These are phyloP conservation scores for Hyphantria cunea DNA, from an alignment of 1,140 invertebrate species.

Conservation along the genomic window DNA sequence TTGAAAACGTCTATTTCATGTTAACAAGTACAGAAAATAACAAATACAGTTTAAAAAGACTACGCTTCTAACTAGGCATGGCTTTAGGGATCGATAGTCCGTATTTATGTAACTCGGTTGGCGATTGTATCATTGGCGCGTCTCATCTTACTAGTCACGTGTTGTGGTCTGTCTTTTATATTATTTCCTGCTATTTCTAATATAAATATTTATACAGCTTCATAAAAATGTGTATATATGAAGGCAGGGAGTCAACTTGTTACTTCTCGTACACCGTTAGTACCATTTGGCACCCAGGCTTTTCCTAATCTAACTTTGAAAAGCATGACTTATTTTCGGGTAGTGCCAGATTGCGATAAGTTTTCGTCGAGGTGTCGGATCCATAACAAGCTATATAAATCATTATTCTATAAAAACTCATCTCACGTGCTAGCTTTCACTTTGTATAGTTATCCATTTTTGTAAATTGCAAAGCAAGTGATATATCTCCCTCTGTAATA, in stretches of 20 bases:
- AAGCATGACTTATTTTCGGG: too few species aligned
- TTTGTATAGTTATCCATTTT: neutral
- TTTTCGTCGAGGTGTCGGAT: neutral
- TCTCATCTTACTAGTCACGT: neutral
- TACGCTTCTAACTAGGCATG: constrained; percentile 23
- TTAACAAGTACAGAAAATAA: constrained; percentile 9
- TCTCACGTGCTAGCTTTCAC: constrained; percentile 12
- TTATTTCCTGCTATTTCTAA: too few species aligned
- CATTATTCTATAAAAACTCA: constrained; percentile 6
- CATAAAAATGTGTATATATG: too few species aligned
- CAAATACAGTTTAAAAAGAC: neutral
- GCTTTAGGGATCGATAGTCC: neutral
- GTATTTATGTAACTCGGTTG: too few species aligned
- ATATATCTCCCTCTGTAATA: neutral
- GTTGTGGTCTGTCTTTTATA: too few species aligned
- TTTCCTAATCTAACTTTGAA: too few species aligned
- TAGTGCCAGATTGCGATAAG: neutral
- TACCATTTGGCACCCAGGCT: too few species aligned
- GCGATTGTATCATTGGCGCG: neutral
- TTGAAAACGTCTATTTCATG: constrained; percentile 6
- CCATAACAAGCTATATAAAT: neutral
- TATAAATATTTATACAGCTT: too few species aligned
- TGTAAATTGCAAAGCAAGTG: constrained; percentile 1
- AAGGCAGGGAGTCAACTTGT: too few species aligned
- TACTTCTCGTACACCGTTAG: too few species aligned